Base-by-base conservation (phyloP, 2,113 vertebrate genomes). In the Tapirus terrestris region DNA sequence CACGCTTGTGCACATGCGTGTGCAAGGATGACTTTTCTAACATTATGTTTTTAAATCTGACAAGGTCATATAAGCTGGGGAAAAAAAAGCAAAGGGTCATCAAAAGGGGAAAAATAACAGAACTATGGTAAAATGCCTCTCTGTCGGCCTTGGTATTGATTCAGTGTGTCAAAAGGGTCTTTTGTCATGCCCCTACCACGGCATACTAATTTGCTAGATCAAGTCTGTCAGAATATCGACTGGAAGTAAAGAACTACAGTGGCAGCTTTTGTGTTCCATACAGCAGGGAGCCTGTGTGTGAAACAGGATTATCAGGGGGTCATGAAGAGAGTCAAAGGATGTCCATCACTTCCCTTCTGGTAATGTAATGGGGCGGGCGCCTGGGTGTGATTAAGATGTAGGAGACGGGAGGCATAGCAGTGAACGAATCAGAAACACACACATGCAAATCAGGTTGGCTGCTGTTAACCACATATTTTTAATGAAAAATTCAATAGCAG, bases 271-370 rank as follows among this genome's bases (percentile, higher is more conserved):
- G 99, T 99, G 99, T 98, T 99, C 98, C 98, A 98, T 99, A 98
- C 99, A 99, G 99, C 99, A 96, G 99, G 99, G 99, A 99, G 99
- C 98, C 99, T 99, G 99, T 99, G 99, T 99, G 99, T 99, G 99
- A 99, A 99, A 99, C 99, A 99, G 99, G 99, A 99, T 99, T 99
- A 99, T 99, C 99, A 99, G 99, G 99, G 99, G 99, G 99, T 99
- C 99, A 99, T 98, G 99, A 99, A 99, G 99, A 99, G 99, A 99
- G 99, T 99, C 99, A 99, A 99, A 99, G 99, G 99, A 99, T 99
- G 99, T 99, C 99, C 99, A 99, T 99, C 99, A 99, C 99, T 99
- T 99, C 99, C 98, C 98, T 98, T 98, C 99, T 99, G 99, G 99
- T 99, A 99, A 99, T 99, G 99, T 98, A 99, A 99, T 98, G 99